Conservation (phyloP, 2,113 vertebrate species). For the Corynorhinus townsendii region DNA sequence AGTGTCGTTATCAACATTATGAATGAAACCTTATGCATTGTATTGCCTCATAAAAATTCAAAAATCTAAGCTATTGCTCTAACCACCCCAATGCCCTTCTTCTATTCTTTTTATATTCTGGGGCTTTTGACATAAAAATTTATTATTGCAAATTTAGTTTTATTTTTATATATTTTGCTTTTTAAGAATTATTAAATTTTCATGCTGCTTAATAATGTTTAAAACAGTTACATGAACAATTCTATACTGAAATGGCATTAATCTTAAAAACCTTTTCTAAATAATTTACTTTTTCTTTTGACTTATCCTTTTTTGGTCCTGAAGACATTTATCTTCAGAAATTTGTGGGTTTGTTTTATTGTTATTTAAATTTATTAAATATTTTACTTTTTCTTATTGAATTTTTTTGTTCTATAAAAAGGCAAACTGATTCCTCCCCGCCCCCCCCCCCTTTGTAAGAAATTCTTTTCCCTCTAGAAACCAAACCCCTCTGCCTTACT, state of each 20-base stretch:
- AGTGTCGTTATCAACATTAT: background rate
- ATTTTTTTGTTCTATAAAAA: background rate
- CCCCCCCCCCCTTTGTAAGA: background rate
- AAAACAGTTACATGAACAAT: background rate
- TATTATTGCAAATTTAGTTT: background rate
- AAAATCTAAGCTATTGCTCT: slow-evolving; percentile 10
- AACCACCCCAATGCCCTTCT: background rate
- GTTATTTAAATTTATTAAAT: background rate
- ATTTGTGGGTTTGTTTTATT: background rate
- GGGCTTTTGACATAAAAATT: background rate
- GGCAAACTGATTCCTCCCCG: background rate
- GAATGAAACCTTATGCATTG: background rate
- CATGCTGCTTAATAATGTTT: background rate
- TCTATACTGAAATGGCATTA: background rate
- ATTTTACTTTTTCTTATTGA: background rate
- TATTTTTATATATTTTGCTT: background rate
- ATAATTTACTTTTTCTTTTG: background rate
- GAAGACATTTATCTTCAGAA: background rate
- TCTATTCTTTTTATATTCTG: background rate
- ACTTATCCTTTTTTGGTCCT: background rate
- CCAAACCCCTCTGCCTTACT: background rate
- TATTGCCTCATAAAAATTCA: background rate
- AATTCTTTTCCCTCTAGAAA: background rate
- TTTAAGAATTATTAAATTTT: slow-evolving; percentile 12
- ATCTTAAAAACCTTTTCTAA: background rate